phyloP scores from a whole-genome alignment of 2,888 invertebrate species.

The Netelia melanura region DNA sequence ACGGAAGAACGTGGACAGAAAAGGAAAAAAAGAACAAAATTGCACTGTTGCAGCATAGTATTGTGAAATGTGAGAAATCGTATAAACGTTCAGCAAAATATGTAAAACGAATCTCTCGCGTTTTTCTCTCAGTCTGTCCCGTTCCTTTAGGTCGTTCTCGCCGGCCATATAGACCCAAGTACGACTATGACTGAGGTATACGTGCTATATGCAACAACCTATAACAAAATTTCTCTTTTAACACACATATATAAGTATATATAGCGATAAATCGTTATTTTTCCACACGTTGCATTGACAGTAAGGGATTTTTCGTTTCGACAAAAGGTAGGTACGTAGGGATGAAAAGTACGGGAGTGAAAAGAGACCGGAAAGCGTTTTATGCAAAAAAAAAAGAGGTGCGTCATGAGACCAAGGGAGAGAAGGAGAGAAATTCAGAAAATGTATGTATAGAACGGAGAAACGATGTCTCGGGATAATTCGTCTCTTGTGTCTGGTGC shows the following conservation, averaged over 20 bases:
- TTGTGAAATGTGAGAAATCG: slow-evolving; percentile 29
- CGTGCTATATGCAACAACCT: background rate
- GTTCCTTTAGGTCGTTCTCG: slow-evolving; percentile 5
- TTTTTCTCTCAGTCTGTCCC: background rate
- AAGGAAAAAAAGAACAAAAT: background rate
- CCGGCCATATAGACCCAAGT: slow-evolving; percentile 14
- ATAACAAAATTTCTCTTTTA: slow-evolving; percentile 23
- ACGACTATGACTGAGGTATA: background rate
- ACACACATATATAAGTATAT: background rate
- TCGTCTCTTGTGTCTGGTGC: slow-evolving; percentile 63
- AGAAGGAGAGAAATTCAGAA: slow-evolving; percentile 31
- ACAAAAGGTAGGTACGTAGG: slow-evolving; percentile 40
- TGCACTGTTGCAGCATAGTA: background rate
- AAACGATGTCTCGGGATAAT: slow-evolving; percentile 60
- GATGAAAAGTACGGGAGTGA: slow-evolving; percentile 50
- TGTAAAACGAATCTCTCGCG: slow-evolving; percentile 38
- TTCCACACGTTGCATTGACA: slow-evolving; percentile 53
- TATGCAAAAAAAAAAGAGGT: slow-evolving; percentile 10
- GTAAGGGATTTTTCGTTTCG: slow-evolving; percentile 53
- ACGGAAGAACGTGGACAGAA: background rate
- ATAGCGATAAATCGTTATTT: slow-evolving; percentile 58
- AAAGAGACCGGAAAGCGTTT: slow-evolving; percentile 16
- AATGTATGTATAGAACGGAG: slow-evolving; percentile 34
- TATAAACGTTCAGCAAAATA: slow-evolving; percentile 34
- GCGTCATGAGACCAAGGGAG: slow-evolving; percentile 4